These are phyloP conservation scores for Octodon degus DNA, from an alignment of 2,113 vertebrate genomes.

Conservation along the genomic window DNA sequence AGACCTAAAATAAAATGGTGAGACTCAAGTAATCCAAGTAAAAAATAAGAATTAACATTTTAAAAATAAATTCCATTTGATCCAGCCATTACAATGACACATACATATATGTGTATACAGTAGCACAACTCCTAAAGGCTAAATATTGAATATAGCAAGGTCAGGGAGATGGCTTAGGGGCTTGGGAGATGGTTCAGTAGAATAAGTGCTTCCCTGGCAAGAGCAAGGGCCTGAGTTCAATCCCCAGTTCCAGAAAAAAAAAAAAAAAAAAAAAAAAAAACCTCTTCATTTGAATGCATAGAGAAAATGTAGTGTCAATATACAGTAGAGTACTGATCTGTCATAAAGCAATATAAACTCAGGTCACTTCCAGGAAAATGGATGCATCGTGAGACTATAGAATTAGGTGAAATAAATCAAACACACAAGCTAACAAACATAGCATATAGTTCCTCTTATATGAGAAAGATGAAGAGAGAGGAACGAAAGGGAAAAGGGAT, in stretches of 20 bases:
- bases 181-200: no score
- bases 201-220: no score
- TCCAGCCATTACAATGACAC: background rate
- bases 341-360: background rate
- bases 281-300: background rate
- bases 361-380: background rate
- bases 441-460: background rate
- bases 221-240: no score
- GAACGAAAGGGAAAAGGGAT: background rate
- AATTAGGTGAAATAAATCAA: background rate
- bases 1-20: background rate
- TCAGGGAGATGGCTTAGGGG: no score
- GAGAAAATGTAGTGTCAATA: background rate
- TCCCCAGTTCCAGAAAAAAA: no score
- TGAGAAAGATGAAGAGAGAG: background rate
- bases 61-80: background rate
- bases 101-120: background rate
- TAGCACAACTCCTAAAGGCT: background rate
- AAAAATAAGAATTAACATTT: background rate
- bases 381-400: background rate
- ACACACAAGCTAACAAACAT: background rate
- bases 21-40: background rate
- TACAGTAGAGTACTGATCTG: background rate
- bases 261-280: no score
- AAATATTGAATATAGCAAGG: background rate